Percentiles rank a stretch among this genome's conserved stretches.
phyloP scores from a whole-genome alignment of 2,888 invertebrate species.

The Anarsia innoxiella region DNA sequence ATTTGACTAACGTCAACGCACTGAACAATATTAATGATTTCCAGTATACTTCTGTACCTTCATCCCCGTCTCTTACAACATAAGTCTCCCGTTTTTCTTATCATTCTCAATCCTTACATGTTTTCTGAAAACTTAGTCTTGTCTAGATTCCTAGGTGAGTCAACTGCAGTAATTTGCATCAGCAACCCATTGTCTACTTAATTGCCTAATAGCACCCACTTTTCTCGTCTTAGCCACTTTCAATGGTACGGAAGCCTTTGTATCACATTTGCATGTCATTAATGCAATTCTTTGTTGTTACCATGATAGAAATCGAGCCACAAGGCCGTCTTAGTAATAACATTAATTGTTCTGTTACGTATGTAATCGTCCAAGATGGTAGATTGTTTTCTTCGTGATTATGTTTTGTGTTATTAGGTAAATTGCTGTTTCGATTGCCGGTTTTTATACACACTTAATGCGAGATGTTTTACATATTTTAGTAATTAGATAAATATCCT shows the following conservation, averaged over 20 bases:
- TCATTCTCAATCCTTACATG: too few relatives aligned
- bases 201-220: conserved; percentile 46
- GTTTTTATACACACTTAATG: too few relatives aligned
- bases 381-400: conserved; percentile 25
- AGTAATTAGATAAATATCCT: too few relatives aligned
- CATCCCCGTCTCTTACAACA: too few relatives aligned
- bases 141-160: too few relatives aligned
- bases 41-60: too few relatives aligned
- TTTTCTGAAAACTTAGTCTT: too few relatives aligned
- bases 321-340: conserved; percentile 51
- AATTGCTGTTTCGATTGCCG: too few relatives aligned
- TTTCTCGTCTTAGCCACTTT: conserved; percentile 55
- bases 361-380: conserved; percentile 27
- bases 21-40: too few relatives aligned
- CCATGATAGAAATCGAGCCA: conserved; percentile 57
- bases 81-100: too few relatives aligned
- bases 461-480: too few relatives aligned
- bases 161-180: conserved; percentile 14
- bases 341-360: conserved; percentile 49
- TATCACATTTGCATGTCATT: conserved; percentile 61
- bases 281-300: conserved; percentile 48
- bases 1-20: too few relatives aligned
- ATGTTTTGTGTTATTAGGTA: conserved; percentile 13
- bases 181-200: conserved; percentile 37
- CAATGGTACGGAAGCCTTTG: conserved; percentile 60